phyloP scores from a whole-genome alignment of 2,113 vertebrate species.

The Microcebus murinus region DNA sequence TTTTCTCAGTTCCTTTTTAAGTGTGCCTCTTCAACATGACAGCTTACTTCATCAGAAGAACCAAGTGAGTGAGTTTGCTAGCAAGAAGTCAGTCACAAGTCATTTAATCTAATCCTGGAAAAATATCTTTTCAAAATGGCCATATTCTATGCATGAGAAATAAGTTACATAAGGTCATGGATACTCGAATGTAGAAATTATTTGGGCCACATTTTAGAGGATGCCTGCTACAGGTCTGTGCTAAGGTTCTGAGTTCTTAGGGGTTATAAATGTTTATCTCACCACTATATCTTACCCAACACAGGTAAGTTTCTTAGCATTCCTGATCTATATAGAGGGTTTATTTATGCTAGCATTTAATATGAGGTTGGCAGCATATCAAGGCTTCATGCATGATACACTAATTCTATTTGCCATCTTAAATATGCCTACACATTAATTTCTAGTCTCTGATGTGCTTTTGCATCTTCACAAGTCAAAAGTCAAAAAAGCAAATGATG shows the following conservation, averaged over 20 bases:
- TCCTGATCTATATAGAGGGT: not conserved
- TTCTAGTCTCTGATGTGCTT: not conserved
- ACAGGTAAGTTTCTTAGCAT: not conserved
- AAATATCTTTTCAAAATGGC: not conserved
- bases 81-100: not conserved
- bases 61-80: not conserved
- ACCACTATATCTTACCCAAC: not conserved
- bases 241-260: not conserved
- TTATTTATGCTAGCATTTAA: not conserved
- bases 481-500: not conserved
- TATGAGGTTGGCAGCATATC: not conserved
- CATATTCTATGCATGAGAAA: not conserved
- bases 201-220: not conserved
- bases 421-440: not conserved
- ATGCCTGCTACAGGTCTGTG: not conserved
- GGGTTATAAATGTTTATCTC: not conserved
- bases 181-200: not conserved
- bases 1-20: not conserved
- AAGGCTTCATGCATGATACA: not conserved
- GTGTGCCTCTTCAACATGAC: not conserved
- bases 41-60: not conserved
- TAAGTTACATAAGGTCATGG: not conserved
- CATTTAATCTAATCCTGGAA: not conserved
- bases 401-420: not conserved
- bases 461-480: not conserved